Conservation (phyloP, 2,113 vertebrate species). For the Oryzias melastigma region DNA sequence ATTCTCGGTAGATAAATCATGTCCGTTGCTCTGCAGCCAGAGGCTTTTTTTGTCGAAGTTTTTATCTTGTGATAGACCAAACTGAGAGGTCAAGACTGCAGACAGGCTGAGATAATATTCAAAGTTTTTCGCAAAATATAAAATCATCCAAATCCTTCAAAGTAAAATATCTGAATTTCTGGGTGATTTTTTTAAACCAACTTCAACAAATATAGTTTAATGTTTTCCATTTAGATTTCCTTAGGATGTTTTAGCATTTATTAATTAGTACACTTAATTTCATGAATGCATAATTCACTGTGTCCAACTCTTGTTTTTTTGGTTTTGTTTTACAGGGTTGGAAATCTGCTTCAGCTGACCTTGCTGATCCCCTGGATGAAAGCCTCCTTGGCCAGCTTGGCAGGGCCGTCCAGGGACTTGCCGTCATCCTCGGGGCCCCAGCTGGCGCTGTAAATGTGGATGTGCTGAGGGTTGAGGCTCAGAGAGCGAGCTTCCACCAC, state of each 20-base stretch:
- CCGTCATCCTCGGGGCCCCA: conserved; percentile 96
- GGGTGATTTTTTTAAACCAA: too few relatives aligned
- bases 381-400: conserved; percentile 92
- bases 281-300: background rate
- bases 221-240: too few relatives aligned
- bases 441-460: conserved; percentile 93
- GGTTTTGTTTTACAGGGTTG: background rate
- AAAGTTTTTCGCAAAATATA: too few relatives aligned
- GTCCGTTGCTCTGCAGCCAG: background rate
- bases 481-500: conserved; percentile 94
- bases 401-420: conserved; percentile 95
- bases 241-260: background rate
- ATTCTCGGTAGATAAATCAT: background rate
- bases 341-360: conserved; percentile 73
- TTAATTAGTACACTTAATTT: too few relatives aligned
- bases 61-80: background rate
- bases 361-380: conserved; percentile 91
- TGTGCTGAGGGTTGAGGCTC: conserved; percentile 91
- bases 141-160: too few relatives aligned
- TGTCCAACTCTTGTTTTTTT: background rate
- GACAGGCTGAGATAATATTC: background rate
- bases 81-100: background rate
- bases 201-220: too few relatives aligned
- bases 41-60: background rate
- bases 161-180: too few relatives aligned